Conservation (phyloP, 2,797 vertebrate species). For the Limnodromus scolopaceus region DNA sequence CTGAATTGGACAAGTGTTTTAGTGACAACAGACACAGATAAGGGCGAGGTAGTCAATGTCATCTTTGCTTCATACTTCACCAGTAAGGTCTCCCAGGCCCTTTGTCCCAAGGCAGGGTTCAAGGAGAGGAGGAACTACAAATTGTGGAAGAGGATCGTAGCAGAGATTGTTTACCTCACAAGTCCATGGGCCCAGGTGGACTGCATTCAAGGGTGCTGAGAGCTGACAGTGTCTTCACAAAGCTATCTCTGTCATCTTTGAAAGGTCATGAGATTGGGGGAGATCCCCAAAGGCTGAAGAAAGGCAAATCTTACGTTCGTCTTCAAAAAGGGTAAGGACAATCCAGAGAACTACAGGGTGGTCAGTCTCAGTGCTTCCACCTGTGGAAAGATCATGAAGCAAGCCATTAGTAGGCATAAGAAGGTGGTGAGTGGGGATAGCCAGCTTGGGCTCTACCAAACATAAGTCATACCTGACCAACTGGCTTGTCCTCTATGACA, state of each 20-base stretch:
- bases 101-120: background rate
- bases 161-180: background rate
- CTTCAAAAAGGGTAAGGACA: background rate
- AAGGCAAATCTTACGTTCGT: background rate
- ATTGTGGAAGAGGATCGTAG: background rate
- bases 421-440: background rate
- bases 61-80: background rate
- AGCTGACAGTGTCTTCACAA: background rate
- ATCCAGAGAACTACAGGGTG: background rate
- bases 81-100: background rate
- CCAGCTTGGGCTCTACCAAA: background rate
- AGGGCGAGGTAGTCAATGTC: background rate
- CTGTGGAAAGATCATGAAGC: background rate
- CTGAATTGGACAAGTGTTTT: background rate
- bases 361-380: background rate
- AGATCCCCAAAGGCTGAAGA: background rate
- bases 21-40: background rate
- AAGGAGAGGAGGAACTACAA: background rate
- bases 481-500: background rate
- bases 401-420: background rate
- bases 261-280: background rate
- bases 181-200: fast-evolving
- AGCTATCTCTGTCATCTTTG: background rate
- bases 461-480: background rate
- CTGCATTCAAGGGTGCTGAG: background rate